Percentiles rank a stretch among this genome's conserved stretches.
phyloP scores from a whole-genome alignment of 2,113 vertebrate genomes.

The Labrus mixtus region DNA sequence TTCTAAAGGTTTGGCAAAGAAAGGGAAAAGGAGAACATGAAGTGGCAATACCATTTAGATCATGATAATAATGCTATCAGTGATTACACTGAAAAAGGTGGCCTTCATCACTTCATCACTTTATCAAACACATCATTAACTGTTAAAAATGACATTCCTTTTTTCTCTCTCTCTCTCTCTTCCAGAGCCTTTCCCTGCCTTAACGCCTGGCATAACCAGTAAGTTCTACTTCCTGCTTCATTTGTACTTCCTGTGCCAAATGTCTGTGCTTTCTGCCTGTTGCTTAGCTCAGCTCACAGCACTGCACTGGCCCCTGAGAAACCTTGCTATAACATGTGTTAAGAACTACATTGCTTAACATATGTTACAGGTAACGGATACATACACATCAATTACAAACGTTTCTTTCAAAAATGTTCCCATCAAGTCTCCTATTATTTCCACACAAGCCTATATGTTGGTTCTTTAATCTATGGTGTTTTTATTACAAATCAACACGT shows the following conservation, averaged over 20 bases:
- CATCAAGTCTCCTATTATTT: no score
- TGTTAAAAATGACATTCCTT: constrained; percentile 16
- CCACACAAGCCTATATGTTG: no score
- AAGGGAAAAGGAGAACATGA: no score
- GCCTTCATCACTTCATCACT: background rate
- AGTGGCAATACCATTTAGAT: no score
- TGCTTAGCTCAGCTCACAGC: constrained; percentile 75
- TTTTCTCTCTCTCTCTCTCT: constrained; percentile 35
- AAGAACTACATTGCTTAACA: background rate
- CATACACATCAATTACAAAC: background rate
- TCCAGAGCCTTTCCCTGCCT: constrained; percentile 93
- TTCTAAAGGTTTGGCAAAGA: no score
- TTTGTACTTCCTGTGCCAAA: constrained; percentile 67
- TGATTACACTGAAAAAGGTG: no score
- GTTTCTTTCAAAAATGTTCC: no score
- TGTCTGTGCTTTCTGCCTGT: constrained; percentile 82
- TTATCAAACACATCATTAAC: background rate
- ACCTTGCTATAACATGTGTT: constrained; percentile 25
- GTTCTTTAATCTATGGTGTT: no score
- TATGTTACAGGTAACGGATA: background rate
- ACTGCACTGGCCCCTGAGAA: constrained; percentile 49
- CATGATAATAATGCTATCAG: no score
- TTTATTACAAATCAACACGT: no score
- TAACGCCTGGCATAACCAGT: constrained; percentile 90
- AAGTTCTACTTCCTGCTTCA: constrained; percentile 77